Evolutionary conservation across 2,888 invertebrate species (phyloP).

Genomic region (Chalcosyrphus nemorum): DNA sequence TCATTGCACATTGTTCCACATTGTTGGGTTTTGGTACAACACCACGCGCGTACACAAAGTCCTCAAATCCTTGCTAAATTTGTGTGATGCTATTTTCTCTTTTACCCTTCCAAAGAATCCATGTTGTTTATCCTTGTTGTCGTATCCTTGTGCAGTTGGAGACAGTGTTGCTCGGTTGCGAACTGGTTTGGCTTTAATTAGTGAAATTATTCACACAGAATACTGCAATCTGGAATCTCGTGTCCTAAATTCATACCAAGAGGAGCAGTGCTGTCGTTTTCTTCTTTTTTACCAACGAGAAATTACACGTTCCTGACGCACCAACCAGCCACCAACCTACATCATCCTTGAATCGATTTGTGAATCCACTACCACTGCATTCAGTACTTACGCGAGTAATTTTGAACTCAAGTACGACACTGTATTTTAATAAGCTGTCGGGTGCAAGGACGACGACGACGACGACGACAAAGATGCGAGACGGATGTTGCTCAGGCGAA

Average conservation of each 20-base stretch:
- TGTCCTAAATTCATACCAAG: slow-evolving; percentile 59
- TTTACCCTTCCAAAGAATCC: slow-evolving; percentile 30
- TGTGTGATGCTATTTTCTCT: slow-evolving; percentile 48
- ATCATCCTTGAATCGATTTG: slow-evolving; percentile 21
- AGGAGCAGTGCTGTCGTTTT: background rate
- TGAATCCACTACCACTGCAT: background rate
- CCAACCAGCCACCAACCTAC: too few species aligned
- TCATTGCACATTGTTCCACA: slow-evolving; percentile 66
- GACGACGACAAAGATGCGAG: slow-evolving; percentile 8
- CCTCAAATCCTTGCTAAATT: slow-evolving; percentile 51
- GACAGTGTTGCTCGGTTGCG: too few species aligned
- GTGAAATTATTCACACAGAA: slow-evolving; percentile 69
- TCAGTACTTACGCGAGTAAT: slow-evolving; percentile 3
- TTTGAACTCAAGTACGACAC: slow-evolving; percentile 23
- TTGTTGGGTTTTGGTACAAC: slow-evolving; percentile 19
- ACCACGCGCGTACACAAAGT: slow-evolving; percentile 30
- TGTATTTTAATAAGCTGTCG: slow-evolving; percentile 51
- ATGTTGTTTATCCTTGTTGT: background rate
- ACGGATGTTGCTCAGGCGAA: slow-evolving; percentile 8
- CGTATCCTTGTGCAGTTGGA: slow-evolving; percentile 20
- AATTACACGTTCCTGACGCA: background rate
- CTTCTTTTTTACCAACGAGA: slow-evolving; percentile 7
- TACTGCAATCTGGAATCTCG: slow-evolving; percentile 62
- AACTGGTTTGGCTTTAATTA: slow-evolving; percentile 67
- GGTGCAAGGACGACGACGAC: background rate